A percentile compares a stretch with the other conserved stretches of the same genome.
These are phyloP conservation scores for Antechinus flavipes DNA, from an alignment of 2,113 vertebrate species.

Conservation along the genomic window DNA sequence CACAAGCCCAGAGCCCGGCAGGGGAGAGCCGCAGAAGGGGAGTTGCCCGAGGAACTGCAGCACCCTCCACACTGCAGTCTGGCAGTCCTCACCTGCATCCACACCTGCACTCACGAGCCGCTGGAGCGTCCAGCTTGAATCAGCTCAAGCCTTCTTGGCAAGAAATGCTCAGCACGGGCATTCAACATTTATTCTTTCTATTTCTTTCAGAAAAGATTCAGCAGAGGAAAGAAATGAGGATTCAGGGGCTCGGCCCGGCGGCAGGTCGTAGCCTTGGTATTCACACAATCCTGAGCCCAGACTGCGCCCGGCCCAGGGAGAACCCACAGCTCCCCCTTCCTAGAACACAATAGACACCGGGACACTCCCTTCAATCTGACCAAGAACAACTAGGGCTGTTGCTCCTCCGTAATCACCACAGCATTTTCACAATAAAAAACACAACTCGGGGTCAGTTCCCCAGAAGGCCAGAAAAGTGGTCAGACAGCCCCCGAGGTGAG, in stretches of 20 bases:
- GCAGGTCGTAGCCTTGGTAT: neutral
- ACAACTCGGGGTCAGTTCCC: neutral
- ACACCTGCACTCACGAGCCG: slow-evolving; percentile 63
- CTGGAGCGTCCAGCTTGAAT: slow-evolving; percentile 68
- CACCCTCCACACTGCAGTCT: slow-evolving; percentile 70
- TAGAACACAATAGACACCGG: neutral
- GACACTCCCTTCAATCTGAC: neutral
- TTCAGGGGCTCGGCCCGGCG: neutral
- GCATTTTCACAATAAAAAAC: neutral
- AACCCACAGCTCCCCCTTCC: neutral
- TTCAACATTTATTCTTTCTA: slow-evolving; percentile 23
- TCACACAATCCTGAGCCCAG: neutral
- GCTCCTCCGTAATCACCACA: neutral
- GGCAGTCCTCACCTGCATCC: slow-evolving; percentile 59
- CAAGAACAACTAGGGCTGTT: neutral
- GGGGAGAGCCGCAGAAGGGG: slow-evolving; percentile 32
- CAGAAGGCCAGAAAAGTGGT: neutral
- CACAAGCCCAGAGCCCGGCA: slow-evolving; percentile 54
- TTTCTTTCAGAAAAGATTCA: slow-evolving; percentile 25
- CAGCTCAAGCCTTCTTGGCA: slow-evolving; percentile 17
- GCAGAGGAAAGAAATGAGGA: neutral
- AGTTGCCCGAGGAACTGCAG: slow-evolving; percentile 62
- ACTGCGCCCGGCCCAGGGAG: neutral
- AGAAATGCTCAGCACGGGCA: slow-evolving; percentile 32
- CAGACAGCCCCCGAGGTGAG: neutral